phyloP scores from a whole-genome alignment of 2,797 vertebrate genomes.

The Pantherophis vulpinus region DNA sequence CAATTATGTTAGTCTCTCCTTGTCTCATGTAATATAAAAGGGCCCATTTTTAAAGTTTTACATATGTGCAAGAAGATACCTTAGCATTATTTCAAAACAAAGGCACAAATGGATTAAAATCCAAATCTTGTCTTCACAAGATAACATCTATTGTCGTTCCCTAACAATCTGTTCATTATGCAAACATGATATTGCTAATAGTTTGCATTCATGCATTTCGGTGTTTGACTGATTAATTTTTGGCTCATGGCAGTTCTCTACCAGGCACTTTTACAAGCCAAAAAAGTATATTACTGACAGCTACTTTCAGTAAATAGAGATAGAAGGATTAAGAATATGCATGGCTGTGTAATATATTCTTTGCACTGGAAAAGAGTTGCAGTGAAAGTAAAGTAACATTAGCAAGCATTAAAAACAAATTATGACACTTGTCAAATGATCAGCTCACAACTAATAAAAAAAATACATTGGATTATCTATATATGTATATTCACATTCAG shows the following conservation, averaged over 20 bases:
- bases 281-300: conserved; percentile 45
- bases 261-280: conserved; percentile 12
- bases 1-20: not conserved
- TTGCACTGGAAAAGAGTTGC: conserved; percentile 6
- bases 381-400: conserved; percentile 17
- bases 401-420: conserved; percentile 26
- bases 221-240: conserved; percentile 33
- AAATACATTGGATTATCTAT: not conserved
- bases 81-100: conserved; percentile 8
- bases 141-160: not conserved
- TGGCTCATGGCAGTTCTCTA: not conserved
- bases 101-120: not conserved
- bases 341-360: not conserved
- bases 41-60: not conserved
- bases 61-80: not conserved
- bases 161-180: conserved; percentile 12
- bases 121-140: not conserved
- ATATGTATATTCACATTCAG: not conserved
- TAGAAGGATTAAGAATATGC: conserved; percentile 20
- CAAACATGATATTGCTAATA: not conserved
- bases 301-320: conserved; percentile 37
- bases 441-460: conserved; percentile 26
- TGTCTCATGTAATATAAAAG: not conserved
- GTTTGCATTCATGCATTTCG: conserved; percentile 6
- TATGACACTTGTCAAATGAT: not conserved